These are phyloP conservation scores for Seira sanloemensis DNA, from an alignment of 2,888 invertebrate species.

Conservation along the genomic window DNA sequence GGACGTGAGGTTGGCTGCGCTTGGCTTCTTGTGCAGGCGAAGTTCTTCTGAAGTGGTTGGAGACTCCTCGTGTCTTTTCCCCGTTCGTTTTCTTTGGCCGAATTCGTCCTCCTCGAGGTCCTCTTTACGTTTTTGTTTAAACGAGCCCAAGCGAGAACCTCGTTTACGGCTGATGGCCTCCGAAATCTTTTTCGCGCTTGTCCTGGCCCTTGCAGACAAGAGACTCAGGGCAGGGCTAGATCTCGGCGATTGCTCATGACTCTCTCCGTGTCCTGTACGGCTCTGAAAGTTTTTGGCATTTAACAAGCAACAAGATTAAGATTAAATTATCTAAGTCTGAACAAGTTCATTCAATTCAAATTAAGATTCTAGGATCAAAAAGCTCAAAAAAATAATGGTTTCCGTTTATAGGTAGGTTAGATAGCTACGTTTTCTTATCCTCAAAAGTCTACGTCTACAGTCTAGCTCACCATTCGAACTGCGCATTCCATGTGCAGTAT, in stretches of 20 bases:
- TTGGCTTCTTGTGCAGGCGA: not conserved
- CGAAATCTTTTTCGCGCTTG: constrained; percentile 25
- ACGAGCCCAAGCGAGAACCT: constrained; percentile 14
- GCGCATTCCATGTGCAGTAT: too few species aligned
- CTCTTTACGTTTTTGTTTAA: not conserved
- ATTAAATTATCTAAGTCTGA: not conserved
- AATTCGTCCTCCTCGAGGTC: not conserved
- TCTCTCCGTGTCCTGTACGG: constrained; percentile 65
- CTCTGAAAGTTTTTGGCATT: constrained; percentile 49
- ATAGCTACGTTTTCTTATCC: too few species aligned
- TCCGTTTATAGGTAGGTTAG: too few species aligned
- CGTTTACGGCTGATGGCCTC: constrained; percentile 18
- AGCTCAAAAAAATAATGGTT: too few species aligned
- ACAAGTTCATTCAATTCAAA: not conserved
- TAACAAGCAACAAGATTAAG: constrained; percentile 11
- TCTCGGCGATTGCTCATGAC: constrained; percentile 59
- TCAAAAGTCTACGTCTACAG: too few species aligned
- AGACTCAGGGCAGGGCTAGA: constrained; percentile 48
- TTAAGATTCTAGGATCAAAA: not conserved
- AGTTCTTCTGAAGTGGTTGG: constrained; percentile 46
- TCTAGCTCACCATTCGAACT: too few species aligned
- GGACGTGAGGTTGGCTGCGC: not conserved
- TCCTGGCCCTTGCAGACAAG: constrained; percentile 30
- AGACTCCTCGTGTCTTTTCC: constrained; percentile 23
- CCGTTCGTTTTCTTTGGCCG: constrained; percentile 1